Conservation (phyloP, 2,888 invertebrate species). For the Eristalis pertinax region DNA sequence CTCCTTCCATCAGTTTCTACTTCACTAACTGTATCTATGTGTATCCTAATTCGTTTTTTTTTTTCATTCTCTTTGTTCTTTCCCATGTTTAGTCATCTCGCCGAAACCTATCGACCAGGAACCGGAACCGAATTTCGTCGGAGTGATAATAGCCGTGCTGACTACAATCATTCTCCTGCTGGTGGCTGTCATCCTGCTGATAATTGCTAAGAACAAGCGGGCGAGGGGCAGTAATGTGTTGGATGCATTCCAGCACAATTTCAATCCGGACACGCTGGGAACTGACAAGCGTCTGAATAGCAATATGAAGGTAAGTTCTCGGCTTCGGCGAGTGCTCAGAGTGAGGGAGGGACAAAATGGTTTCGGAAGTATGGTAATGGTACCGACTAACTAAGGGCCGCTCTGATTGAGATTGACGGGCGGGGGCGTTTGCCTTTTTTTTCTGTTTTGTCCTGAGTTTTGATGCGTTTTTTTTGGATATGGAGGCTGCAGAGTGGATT, state of each 20-base stretch:
- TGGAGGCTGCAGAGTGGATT: neutral
- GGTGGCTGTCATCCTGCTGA: slow-evolving; percentile 87
- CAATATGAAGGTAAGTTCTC: slow-evolving; percentile 81
- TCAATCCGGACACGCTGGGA: slow-evolving; percentile 81
- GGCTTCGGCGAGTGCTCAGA: neutral
- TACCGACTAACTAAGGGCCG: slow-evolving; percentile 21
- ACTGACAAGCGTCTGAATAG: slow-evolving; percentile 82
- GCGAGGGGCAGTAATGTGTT: slow-evolving; percentile 80
- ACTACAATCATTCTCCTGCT: slow-evolving; percentile 88
- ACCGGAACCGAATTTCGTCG: slow-evolving; percentile 84
- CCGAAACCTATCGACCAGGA: slow-evolving; percentile 84
- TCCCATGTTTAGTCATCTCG: slow-evolving; percentile 77
- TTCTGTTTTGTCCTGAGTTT: neutral
- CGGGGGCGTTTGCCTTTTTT: neutral
- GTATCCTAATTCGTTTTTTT: slow-evolving; percentile 35
- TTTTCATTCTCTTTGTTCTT: slow-evolving; percentile 4
- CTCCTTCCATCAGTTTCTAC: slow-evolving; percentile 3
- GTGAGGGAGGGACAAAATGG: neutral
- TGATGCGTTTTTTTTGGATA: neutral
- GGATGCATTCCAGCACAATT: slow-evolving; percentile 81
- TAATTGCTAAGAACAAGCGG: slow-evolving; percentile 86
- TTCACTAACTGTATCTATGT: slow-evolving; percentile 25
- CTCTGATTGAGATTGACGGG: neutral
- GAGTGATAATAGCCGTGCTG: slow-evolving; percentile 87
- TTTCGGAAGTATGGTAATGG: slow-evolving; percentile 18